Base-by-base conservation (phyloP, 2,888 invertebrate species). In the Scaptomyza tumidula region DNA sequence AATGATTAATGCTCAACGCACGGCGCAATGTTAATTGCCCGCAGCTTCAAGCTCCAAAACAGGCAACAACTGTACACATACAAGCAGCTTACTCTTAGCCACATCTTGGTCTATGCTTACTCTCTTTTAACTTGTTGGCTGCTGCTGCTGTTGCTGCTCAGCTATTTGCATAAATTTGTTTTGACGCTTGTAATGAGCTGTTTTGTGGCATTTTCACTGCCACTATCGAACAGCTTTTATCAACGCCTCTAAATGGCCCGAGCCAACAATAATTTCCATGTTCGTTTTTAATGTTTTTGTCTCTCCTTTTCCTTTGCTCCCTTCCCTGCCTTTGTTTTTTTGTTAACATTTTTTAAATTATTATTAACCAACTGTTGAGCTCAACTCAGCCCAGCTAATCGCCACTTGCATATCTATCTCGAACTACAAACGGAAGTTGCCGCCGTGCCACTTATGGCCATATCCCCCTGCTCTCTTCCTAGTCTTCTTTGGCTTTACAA, bases 21-120 rank as follows among this genome's bases (percentile, higher is more conserved):
- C 88, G 75, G 89, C 87, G 86, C 85, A 90, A 90, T 90, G 91
- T 90, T 90, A 90, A 90, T 90, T 90, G 91, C 88, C 88, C 88
- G 74, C 79, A 68, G 67, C 63, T 73, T 67, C 75, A 65, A 24
- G 44, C 48, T 19, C 11, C 33, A 29, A 31, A 49, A 6, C 31
- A 33, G 31, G 16, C 27, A n/a, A n/a, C n/a, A n/a, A n/a, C n/a
- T n/a, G n/a, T n/a, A n/a, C n/a, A n/a, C n/a, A n/a, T n/a, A n/a
- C n/a, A 13, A 13, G 7, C 33, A 6, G 16, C 19, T 19, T 7
- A 16, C 35, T n/a, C 50, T 35, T 24, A 13, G 44, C 53, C 37
- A 31, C 43, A 64, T 67, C 60, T 56, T 39, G 45, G 45, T 75
- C 77, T 75, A 64, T 69, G 70, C 56, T 56, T 35, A 59, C 61